Percentiles rank a stretch among this genome's conserved stretches.
These are phyloP conservation scores for Leptura quadrifasciata DNA, from an alignment of 2,888 invertebrate species.

Conservation along the genomic window DNA sequence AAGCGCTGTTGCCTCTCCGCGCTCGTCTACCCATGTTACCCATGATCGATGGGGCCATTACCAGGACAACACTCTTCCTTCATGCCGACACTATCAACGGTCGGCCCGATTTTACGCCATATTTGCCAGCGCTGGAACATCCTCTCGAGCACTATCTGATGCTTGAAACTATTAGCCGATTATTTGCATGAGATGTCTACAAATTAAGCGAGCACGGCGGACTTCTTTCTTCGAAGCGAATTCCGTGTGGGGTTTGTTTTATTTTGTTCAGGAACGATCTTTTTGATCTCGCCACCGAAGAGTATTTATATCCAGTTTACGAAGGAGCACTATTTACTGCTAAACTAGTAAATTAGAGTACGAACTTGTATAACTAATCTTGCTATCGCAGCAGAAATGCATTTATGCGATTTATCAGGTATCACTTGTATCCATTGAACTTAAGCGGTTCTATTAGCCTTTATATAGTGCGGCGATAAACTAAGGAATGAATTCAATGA, in stretches of 20 bases:
- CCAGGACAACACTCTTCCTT: constrained; percentile 62
- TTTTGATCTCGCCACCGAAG: neutral
- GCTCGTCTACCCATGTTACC: constrained; percentile 63
- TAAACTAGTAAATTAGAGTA: constrained; percentile 5
- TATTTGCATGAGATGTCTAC: constrained; percentile 60
- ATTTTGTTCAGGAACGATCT: constrained; percentile 15
- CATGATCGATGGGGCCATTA: constrained; percentile 67
- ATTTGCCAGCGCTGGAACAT: constrained; percentile 49
- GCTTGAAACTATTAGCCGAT: constrained; percentile 59
- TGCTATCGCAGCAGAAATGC: neutral
- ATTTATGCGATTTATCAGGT: neutral
- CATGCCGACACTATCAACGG: constrained; percentile 64
- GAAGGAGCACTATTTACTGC: neutral
- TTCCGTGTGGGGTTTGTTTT: constrained; percentile 22
- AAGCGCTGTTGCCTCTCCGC: constrained; percentile 56
- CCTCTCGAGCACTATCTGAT: constrained; percentile 52
- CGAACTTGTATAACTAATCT: neutral
- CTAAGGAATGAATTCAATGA: too few relatives aligned
- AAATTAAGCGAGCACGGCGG: constrained; percentile 49
- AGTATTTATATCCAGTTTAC: constrained; percentile 15
- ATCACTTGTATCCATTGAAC: constrained; percentile 3
- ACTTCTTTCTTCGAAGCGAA: constrained; percentile 13
- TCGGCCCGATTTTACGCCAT: constrained; percentile 57
- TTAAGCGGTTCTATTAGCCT: constrained; percentile 7
- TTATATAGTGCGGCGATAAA: neutral